Conservation (phyloP, 2,113 vertebrate genomes). For the Eolophus roseicapilla region DNA sequence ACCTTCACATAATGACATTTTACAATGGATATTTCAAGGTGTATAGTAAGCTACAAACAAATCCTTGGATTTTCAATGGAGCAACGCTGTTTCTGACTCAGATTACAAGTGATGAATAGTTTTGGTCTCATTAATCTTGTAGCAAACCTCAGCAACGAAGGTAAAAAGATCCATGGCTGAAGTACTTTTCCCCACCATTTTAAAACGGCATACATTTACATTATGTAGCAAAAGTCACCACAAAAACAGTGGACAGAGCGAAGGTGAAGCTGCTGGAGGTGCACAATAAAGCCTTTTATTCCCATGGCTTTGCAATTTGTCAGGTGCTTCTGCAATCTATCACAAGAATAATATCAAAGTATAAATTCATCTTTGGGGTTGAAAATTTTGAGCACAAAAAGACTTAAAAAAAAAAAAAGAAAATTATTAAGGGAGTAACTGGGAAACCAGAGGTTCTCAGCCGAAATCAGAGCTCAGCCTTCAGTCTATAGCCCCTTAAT, state of each 20-base stretch:
- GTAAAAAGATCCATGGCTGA: not conserved
- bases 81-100: not conserved
- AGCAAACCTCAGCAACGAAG: not conserved
- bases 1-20: not conserved
- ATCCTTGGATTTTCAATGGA: not conserved
- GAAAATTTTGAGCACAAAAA: not conserved
- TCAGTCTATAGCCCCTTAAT: not conserved
- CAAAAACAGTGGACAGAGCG: not conserved
- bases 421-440: not conserved
- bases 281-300: not conserved
- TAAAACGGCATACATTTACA: not conserved
- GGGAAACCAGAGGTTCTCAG: not conserved
- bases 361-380: not conserved
- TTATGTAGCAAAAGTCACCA: not conserved
- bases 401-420: not conserved
- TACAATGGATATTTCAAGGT: not conserved
- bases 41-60: not conserved
- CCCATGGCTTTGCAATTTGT: not conserved
- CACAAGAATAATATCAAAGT: not conserved
- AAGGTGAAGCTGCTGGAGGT: not conserved
- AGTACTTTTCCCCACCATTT: not conserved
- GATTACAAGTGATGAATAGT: not conserved
- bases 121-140: not conserved
- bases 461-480: not conserved
- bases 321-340: not conserved